A percentile compares a stretch with the other conserved stretches of the same genome.
Evolutionary conservation across 92 coral and sea anemone species (phyloP).

Genomic region (Phenganax stokvisi): DNA sequence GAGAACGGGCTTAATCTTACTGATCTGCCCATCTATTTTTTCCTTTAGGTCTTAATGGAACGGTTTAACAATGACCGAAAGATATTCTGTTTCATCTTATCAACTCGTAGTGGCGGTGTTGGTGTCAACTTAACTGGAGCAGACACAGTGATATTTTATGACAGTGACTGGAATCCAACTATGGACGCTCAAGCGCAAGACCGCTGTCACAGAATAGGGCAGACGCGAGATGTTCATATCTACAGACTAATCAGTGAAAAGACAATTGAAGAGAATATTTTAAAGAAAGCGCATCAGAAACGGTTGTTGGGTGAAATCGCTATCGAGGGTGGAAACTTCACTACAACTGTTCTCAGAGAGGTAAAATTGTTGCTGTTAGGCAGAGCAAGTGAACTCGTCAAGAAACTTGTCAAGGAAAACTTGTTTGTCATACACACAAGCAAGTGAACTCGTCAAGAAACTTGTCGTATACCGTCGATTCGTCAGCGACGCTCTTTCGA

Average conservation of each 20-base stretch:
- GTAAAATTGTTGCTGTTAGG: slow-evolving; percentile 31
- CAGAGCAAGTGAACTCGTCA: too few species aligned
- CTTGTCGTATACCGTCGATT: background rate
- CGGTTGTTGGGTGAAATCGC: slow-evolving; percentile 89
- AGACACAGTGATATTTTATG: slow-evolving; percentile 92
- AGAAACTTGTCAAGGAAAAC: too few species aligned
- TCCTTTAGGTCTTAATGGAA: slow-evolving; percentile 84
- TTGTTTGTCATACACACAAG: too few species aligned
- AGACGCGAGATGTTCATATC: slow-evolving; percentile 96
- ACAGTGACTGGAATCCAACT: slow-evolving; percentile 98
- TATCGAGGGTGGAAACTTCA: slow-evolving; percentile 97
- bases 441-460: background rate
- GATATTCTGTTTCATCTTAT: slow-evolving; percentile 90
- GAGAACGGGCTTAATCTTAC: too few species aligned
- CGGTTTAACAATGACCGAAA: slow-evolving; percentile 89
- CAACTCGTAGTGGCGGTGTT: slow-evolving; percentile 97
- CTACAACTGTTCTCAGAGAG: slow-evolving; percentile 88
- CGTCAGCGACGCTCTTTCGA: too few species aligned
- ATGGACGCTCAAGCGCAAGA: slow-evolving; percentile 99
- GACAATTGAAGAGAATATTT: slow-evolving; percentile 87
- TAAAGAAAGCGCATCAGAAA: slow-evolving; percentile 95
- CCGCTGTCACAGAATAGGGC: slow-evolving; percentile 97
- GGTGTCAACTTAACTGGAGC: slow-evolving; percentile 98
- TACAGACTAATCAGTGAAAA: slow-evolving; percentile 92
- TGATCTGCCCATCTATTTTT: background rate